Percentiles rank a stretch among this genome's conserved stretches.
Conservation (phyloP, 2,797 vertebrate genomes). For the Leptatherina wallacei region DNA sequence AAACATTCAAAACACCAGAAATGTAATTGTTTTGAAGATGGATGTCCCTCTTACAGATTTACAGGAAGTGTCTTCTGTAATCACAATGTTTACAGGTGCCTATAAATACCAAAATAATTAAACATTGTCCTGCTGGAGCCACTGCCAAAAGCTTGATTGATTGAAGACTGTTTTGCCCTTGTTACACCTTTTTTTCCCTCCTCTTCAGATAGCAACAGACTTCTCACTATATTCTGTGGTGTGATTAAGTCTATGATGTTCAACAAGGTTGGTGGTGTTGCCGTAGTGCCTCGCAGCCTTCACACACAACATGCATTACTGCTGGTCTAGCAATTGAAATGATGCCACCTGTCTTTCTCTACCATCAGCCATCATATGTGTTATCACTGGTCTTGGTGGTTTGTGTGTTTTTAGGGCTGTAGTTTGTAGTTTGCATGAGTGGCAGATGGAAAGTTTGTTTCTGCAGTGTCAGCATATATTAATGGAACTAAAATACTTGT, state of each 20-base stretch:
- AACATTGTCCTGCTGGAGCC: background rate
- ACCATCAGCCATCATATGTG: background rate
- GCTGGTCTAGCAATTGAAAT: background rate
- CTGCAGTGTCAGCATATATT: no score
- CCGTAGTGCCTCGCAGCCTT: background rate
- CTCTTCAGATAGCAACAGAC: slow-evolving; percentile 4
- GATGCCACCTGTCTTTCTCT: background rate
- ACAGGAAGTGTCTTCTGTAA: background rate
- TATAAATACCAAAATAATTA: background rate
- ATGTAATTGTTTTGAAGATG: background rate
- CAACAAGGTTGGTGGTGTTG: slow-evolving; percentile 4
- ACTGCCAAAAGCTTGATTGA: background rate
- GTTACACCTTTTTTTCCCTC: slow-evolving; percentile 1
- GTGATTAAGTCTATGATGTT: slow-evolving; percentile 5
- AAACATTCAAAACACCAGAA: background rate
- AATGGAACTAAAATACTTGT: background rate
- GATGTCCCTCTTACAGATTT: background rate
- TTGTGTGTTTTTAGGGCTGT: background rate
- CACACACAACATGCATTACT: background rate
- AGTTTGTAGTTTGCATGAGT: background rate
- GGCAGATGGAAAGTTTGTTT: no score
- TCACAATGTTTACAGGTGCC: background rate
- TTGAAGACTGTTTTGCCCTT: background rate
- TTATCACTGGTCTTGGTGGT: background rate
- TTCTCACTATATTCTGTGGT: slow-evolving; percentile 2